Conservation (phyloP, 2,888 invertebrate genomes). For the Thecophora atra region DNA sequence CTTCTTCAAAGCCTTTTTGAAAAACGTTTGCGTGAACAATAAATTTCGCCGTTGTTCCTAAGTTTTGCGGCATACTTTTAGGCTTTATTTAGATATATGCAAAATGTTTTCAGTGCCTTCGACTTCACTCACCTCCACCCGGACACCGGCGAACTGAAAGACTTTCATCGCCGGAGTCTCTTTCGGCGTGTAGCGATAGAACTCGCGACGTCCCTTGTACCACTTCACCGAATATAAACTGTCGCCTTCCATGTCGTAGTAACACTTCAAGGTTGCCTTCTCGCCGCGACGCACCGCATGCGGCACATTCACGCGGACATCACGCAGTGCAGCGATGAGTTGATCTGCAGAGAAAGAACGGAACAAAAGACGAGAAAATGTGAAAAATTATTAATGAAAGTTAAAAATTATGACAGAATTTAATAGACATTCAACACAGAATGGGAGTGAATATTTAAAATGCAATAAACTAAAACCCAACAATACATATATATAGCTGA, state of each 20-base stretch:
- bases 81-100: too few species aligned
- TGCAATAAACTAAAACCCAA: too few species aligned
- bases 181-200: conserved; percentile 81
- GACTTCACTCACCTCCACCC: conserved; percentile 78
- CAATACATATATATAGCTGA: too few species aligned
- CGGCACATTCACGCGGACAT: conserved; percentile 74
- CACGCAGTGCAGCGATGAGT: conserved; percentile 65
- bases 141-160: conserved; percentile 76
- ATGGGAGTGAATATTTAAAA: too few species aligned
- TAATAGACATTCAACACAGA: too few species aligned
- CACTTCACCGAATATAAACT: conserved; percentile 84
- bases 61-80: conserved; percentile 3
- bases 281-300: conserved; percentile 73
- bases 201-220: conserved; percentile 83
- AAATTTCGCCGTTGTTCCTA: neutral
- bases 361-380: too few species aligned
- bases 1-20: neutral
- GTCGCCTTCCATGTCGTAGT: conserved; percentile 78
- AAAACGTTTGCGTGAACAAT: neutral
- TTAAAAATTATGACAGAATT: too few species aligned
- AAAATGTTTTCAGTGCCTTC: too few species aligned
- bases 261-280: conserved; percentile 73
- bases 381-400: too few species aligned
- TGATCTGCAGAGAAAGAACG: conserved; percentile 46
- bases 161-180: conserved; percentile 75